Percentiles rank a stretch among this genome's conserved stretches.
Conservation (phyloP, 2,797 vertebrate genomes). For the Selene dorsalis region DNA sequence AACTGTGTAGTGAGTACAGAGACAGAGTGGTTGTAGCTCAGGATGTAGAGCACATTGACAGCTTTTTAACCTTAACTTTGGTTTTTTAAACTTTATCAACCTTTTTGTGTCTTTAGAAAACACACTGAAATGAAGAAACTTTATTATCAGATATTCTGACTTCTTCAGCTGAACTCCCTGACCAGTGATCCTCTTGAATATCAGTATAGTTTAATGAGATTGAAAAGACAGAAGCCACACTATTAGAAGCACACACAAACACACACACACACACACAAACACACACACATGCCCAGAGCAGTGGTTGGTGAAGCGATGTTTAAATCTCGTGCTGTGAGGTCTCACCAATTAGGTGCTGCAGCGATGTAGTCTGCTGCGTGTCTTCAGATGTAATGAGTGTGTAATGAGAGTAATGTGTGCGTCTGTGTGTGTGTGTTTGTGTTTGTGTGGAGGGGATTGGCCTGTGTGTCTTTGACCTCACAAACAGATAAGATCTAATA, state of each 20-base stretch:
- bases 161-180: background rate
- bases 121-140: background rate
- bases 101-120: background rate
- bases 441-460: background rate
- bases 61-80: background rate
- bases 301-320: slow-evolving; percentile 51
- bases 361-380: slow-evolving; percentile 35
- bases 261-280: background rate
- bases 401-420: slow-evolving; percentile 42
- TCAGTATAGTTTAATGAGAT: background rate
- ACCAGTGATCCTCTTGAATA: slow-evolving; percentile 9
- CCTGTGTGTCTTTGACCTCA: slow-evolving; percentile 3
- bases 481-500: slow-evolving; percentile 38
- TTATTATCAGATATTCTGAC: background rate
- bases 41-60: background rate
- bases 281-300: slow-evolving; percentile 8
- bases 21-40: background rate
- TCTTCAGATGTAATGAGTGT: slow-evolving; percentile 47
- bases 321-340: slow-evolving; percentile 55
- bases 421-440: background rate
- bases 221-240: slow-evolving; percentile 15
- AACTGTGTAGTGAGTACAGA: slow-evolving; percentile 33
- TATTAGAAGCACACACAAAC: background rate
- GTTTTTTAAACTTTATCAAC: background rate
- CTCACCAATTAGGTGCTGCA: slow-evolving; percentile 34